Base-by-base conservation (phyloP, 2,113 vertebrate genomes). In the Embiotoca jacksoni region DNA sequence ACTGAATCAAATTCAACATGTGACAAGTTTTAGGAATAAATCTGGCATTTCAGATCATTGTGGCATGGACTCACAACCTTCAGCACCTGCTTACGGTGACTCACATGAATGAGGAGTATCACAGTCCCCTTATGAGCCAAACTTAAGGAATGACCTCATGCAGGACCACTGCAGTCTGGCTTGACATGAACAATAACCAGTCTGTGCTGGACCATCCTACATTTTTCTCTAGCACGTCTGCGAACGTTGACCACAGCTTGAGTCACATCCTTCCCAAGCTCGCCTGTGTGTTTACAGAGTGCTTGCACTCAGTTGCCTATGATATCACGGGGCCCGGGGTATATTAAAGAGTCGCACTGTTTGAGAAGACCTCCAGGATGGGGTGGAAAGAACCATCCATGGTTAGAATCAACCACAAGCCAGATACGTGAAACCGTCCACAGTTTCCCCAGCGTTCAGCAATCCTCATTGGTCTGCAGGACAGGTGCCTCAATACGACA, bases 211-310 rank as follows among this genome's bases (percentile, higher is more conserved):
- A 68, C 81, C 71, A 49, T 89, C 86, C 72, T 13, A 66, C 79
- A 10, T 75, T 75, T 75, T 75, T 82, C 75, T 71, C 56, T 10
- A 80, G 84, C 77, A 54, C 7, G 78, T 77, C 82, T 84, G 75
- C 8, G 63, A 87, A 59, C 30, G 64, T 52, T 82, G 76, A 88
- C 88, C 86, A 39, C 87, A 84, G 85, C 55, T 90, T 90, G 90
- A 93, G 82, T 94, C 94, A 94, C 83, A 88, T 94, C 92, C 92
- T 93, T 75, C 75, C 82, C 73, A 44, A 23, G 67, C 73, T 87
- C 78, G 82, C 78, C 81, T 71, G 78, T 47, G 13, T 87, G 81
- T 92, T 91, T 90, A 89, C 78, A 81, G 83, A 92, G 80, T 5
- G 68, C 68, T 82, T 83, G 79, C 71, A 57, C 85, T 54, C 74